Base-by-base conservation (phyloP, 2,888 invertebrate genomes). In the Hypolimnas misippus region DNA sequence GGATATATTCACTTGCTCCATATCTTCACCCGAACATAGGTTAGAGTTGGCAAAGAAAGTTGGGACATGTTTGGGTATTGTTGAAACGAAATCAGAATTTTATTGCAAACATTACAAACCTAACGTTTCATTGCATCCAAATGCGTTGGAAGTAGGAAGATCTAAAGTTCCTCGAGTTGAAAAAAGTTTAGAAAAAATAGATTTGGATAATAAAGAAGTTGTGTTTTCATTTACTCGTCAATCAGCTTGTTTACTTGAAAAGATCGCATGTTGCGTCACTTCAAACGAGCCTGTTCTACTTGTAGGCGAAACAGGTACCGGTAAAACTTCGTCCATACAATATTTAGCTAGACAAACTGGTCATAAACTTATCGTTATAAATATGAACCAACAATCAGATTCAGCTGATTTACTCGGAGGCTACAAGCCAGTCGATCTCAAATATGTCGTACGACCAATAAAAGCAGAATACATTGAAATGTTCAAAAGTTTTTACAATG, bases 331-430 rank as follows among this genome's bases (percentile, higher is more conserved):
- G 0, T 95, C 97, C 0, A 95, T 99, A 0, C 99, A 99, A 81
- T 98, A 97, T 84, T 90, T 99, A 58, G 97, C 99, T 0, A 93
- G 95, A 65, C 95, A 96, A 69, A 94, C 97, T 0, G 96, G 97
- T 0, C 96, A 97, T 71, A 97, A 96, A 77, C 92, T 99, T 31
- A 93, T 96, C 31, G 99, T 99, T 0, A 97, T 99, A 21, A 99
- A 99, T 81, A 97, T 99, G 97, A 99, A 99, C 80, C 99, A 99
- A 79, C 99, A 99, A 80, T 99, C 98, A 50, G 99, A 99, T 86
- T 97, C 97, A 7, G 96, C 98, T 0, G 99, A 99, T 90, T 93
- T 99, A 40, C 93, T 99, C 0, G 99, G 99, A 61, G 99, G 99
- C 67, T 97, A 97, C 80, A 99, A 99, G 84, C 99, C 99, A 0